Conservation (phyloP, 2,888 invertebrate species). For the Lycocerus yunnanus region DNA sequence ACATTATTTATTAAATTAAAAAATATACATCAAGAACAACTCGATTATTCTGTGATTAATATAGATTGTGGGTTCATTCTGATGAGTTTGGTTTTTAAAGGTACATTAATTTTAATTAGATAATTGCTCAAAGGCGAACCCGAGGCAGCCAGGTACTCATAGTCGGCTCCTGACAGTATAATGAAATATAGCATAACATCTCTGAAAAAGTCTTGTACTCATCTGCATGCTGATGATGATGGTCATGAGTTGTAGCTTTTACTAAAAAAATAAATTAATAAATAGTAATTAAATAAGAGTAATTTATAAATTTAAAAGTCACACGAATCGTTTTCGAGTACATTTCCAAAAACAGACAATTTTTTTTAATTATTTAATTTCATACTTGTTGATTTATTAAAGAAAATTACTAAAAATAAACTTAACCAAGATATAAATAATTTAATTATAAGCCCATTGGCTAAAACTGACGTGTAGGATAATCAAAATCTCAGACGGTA, state of each 20-base stretch:
- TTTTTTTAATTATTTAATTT: not conserved
- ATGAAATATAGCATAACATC: constrained; percentile 45
- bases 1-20: constrained; percentile 58
- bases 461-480: constrained; percentile 47
- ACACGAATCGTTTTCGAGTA: not conserved
- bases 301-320: not conserved
- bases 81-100: constrained; percentile 56
- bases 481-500: constrained; percentile 50
- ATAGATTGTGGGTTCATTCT: constrained; percentile 50
- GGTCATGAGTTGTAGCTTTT: constrained; percentile 2
- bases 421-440: constrained; percentile 49
- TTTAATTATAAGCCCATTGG: constrained; percentile 51
- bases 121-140: constrained; percentile 56
- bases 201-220: constrained; percentile 38
- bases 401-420: constrained; percentile 19
- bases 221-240: constrained; percentile 36
- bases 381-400: constrained; percentile 5
- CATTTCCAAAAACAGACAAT: not conserved
- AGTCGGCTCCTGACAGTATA: constrained; percentile 41
- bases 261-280: not conserved
- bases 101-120: constrained; percentile 57
- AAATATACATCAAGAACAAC: constrained; percentile 53
- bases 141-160: constrained; percentile 45
- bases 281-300: not conserved
- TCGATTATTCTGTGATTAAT: constrained; percentile 56